Base-by-base conservation (phyloP, 2,113 vertebrate genomes). In the Cebus imitator region DNA sequence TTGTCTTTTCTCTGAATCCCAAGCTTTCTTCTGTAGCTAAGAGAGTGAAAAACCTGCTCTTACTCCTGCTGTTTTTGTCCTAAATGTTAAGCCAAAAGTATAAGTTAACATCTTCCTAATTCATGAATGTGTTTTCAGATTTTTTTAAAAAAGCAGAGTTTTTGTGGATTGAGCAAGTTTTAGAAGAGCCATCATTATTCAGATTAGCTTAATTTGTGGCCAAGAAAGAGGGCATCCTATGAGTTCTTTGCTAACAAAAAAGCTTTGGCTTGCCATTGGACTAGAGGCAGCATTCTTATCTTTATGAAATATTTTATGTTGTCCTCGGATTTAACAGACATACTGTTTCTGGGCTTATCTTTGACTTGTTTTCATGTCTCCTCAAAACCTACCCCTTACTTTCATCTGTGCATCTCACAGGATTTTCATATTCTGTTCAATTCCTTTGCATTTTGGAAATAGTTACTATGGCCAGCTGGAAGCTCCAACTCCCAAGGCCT, bases 401-500 rank as follows among this genome's bases (percentile, higher is more conserved):
- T 40, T 40, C 48, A 78, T 55, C 21, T 16, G 2, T 27, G 23
- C 2, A 16, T 35, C 30, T 79, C 48, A 50, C 8, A 27, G 25
- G 21, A 72, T 6, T 9, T 57, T 43, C 37, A 35, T 57, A 48
- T 30, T 91, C 32, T 48, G 6, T 55, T 45, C 45, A 32, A 43
- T 86, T 86, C n/a, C 9, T 0, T 68, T 10, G 0, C 21, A 20
- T 45, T 82, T 50, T 55, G 2, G 57, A 92, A 66, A 27, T 52
- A 37, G 37, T 40, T 52, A n/a, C 12, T 40, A 14, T 25, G 10
- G 17, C 14, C 8, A 6, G 25, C 32, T 43, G 6, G 23, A 18
- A 30, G 17, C 17, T n/a, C 25, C 6, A 14, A 40, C 3, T 37
- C n/a, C 25, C 6, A 64, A 14, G 0, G 1, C 2, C n/a, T 73